Base-by-base conservation (phyloP, 2,113 vertebrate genomes). In the Psettodes erumei region DNA sequence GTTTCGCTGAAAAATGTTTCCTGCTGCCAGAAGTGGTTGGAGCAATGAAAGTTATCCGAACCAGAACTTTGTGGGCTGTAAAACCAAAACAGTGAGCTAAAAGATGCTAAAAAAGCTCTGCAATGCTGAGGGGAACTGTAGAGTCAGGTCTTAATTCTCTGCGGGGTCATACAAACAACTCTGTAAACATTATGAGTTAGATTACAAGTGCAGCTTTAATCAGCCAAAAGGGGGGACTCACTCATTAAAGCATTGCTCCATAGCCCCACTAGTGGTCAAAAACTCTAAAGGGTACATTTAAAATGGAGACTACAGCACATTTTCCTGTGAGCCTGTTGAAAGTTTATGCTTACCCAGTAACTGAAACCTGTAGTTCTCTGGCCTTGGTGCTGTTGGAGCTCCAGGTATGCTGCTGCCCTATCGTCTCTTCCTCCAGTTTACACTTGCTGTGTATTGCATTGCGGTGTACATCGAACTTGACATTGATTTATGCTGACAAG, bases 401-500 rank as follows among this genome's bases (percentile, higher is more conserved):
- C 42, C n/a, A n/a, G n/a, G n/a, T n/a, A 59, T 30, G 38, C 35
- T 32, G 27, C 66, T 45, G 60, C 42, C 61, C 42, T 63, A 4
- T 50, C 27, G 62, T 65, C 50, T 56, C 43, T 69, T 23, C 12
- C 25, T 35, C 40, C 62, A 50, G 35, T 23, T 50, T 25, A 73
- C 25, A 51, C 38, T 72, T n/a, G n/a, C 18, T 19, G 28, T 32
- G 58, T 42, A 15, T 79, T 73, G 64, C 50, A 40, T 61, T 58
- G 59, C 55, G 47, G 56, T 40, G 47, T 45, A 53, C n/a, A n/a
- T 48, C 18, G 19, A 53, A 42, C 28, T 21, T 71, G 71, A 81
- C 85, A 43, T 18, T 81, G 77, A 79, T 81, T 69, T n/a, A 72
- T 77, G 58, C 82, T 83, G 79, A 85, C 79, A 77, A 42, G 32